Percentiles rank a stretch among this genome's conserved stretches.
phyloP scores from a whole-genome alignment of 2,797 vertebrate species.

The Tympanoctomys barrerae region DNA sequence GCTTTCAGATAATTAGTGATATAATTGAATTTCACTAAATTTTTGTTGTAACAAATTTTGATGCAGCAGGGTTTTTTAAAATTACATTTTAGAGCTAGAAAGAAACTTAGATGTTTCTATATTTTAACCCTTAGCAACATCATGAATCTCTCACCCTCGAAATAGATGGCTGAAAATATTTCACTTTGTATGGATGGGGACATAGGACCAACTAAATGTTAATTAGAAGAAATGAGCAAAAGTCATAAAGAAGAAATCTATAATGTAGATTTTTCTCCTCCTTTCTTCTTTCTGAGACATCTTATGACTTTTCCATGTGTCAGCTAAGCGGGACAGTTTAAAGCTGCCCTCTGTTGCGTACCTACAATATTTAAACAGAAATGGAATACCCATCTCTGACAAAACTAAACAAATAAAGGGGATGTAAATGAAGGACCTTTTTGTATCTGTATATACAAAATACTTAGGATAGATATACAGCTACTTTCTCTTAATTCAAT shows the following conservation, averaged over 20 bases:
- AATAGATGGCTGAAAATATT: background rate
- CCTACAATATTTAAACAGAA: too few species aligned
- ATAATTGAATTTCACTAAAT: constrained; percentile 33
- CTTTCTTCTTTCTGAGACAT: background rate
- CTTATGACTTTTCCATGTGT: background rate
- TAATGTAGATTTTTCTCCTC: background rate
- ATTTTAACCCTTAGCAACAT: background rate
- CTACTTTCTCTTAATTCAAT: too few species aligned
- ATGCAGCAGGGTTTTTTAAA: background rate
- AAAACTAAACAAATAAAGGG: too few species aligned
- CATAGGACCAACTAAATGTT: background rate
- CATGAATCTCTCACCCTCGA: background rate
- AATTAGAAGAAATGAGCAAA: constrained; percentile 19
- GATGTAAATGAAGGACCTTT: too few species aligned
- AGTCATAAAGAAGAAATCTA: background rate
- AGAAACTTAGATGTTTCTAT: background rate
- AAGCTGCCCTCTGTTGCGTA: background rate
- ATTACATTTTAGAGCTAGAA: constrained; percentile 13
- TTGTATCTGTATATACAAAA: too few species aligned
- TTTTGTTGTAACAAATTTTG: constrained; percentile 50
- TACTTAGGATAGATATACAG: too few species aligned
- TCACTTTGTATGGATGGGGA: background rate
- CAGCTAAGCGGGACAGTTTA: background rate
- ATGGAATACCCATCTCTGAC: too few species aligned
- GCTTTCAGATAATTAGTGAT: constrained; percentile 4